A percentile compares a stretch with the other conserved stretches of the same genome.
Conservation (phyloP, 2,888 invertebrate species). For the Pterostichus madidus region DNA sequence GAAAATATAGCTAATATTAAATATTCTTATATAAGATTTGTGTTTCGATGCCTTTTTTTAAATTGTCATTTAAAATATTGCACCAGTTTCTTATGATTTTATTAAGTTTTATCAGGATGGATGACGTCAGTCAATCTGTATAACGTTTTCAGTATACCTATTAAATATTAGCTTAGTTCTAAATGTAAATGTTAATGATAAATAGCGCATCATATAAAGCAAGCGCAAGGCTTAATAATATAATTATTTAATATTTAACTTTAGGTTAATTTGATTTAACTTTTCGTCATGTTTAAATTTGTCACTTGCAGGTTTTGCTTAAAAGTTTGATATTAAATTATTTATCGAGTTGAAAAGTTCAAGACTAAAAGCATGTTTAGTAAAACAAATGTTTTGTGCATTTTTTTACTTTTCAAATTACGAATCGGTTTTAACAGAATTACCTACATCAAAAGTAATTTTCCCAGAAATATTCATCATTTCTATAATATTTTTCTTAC, state of each 20-base stretch:
- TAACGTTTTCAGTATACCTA: too few relatives aligned
- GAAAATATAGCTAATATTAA: too few relatives aligned
- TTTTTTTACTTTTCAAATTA: background rate
- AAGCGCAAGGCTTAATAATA: background rate
- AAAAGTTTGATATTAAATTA: background rate
- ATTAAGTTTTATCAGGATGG: too few relatives aligned
- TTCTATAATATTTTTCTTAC: background rate
- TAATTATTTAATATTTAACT: conserved; percentile 21
- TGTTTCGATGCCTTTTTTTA: too few relatives aligned
- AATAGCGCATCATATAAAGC: too few relatives aligned
- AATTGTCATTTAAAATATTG: too few relatives aligned
- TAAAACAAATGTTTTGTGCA: background rate
- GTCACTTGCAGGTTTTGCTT: background rate
- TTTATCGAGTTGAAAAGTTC: background rate
- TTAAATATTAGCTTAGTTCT: too few relatives aligned
- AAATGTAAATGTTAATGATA: too few relatives aligned
- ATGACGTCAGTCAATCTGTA: too few relatives aligned
- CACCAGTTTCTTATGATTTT: too few relatives aligned
- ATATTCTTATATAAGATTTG: too few relatives aligned
- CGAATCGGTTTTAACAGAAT: background rate
- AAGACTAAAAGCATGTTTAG: background rate
- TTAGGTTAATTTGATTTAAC: background rate
- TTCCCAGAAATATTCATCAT: conserved; percentile 5
- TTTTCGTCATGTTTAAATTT: background rate
- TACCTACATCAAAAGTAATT: background rate